phyloP scores from a whole-genome alignment of 2,888 invertebrate species.

The Polydesmus complanatus region DNA sequence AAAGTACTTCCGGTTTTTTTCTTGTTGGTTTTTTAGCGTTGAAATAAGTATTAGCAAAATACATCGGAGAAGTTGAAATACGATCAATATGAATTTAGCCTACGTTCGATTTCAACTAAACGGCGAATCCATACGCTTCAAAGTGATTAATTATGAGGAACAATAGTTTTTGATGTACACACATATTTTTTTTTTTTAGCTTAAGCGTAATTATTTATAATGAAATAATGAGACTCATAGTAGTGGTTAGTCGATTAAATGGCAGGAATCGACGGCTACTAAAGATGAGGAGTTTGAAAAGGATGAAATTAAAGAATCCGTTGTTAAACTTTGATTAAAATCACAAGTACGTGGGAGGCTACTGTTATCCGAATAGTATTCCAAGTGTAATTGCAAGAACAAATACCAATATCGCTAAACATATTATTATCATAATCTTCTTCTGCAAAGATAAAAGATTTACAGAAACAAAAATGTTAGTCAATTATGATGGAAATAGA shows the following conservation, averaged over 20 bases:
- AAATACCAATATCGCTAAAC: conserved; percentile 13
- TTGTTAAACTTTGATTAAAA: background rate
- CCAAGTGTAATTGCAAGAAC: conserved; percentile 13
- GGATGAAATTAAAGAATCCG: background rate
- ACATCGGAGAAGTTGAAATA: background rate
- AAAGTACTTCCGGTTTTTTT: too few species aligned
- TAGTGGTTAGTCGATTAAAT: background rate
- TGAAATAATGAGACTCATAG: background rate
- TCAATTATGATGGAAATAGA: too few species aligned
- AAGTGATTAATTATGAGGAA: background rate
- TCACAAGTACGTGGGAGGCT: background rate
- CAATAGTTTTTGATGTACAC: background rate
- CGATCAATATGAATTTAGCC: background rate
- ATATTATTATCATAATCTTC: conserved; percentile 15
- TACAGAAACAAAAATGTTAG: background rate
- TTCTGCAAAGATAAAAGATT: conserved; percentile 9
- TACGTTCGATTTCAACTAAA: background rate
- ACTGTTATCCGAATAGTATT: conserved; percentile 11
- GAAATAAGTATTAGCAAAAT: too few species aligned
- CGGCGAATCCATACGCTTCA: background rate
- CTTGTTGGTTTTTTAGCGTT: too few species aligned
- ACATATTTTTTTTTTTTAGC: background rate
- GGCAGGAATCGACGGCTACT: background rate
- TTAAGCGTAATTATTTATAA: background rate
- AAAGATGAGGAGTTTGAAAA: background rate